These are phyloP conservation scores for Cheilosia soror DNA, from an alignment of 2,888 invertebrate species.

Conservation along the genomic window DNA sequence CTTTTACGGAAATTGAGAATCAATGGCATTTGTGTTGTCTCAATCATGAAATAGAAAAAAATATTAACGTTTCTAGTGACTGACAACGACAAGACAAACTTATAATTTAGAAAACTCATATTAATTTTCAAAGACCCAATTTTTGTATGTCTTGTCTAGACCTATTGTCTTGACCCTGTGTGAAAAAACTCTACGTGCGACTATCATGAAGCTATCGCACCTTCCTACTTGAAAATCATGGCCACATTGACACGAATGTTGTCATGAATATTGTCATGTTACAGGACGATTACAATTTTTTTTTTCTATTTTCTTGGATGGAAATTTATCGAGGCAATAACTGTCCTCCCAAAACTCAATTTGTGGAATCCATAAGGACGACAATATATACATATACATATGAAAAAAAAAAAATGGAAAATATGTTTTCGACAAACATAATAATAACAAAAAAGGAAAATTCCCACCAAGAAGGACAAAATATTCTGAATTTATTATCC, in stretches of 20 bases:
- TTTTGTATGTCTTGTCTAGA: too few species aligned
- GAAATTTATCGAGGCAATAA: conserved; percentile 8
- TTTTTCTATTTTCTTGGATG: background rate
- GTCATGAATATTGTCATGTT: conserved; percentile 56
- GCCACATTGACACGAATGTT: conserved; percentile 30
- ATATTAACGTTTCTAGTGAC: too few species aligned
- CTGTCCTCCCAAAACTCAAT: conserved; percentile 35
- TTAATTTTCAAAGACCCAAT: too few species aligned
- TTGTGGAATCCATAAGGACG: conserved; percentile 15
- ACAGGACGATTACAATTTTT: conserved; percentile 11
- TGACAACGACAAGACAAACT: too few species aligned
- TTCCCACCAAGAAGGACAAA: conserved; percentile 8
- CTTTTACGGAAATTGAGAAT: too few species aligned
- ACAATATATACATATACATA: too few species aligned
- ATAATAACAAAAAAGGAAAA: background rate
- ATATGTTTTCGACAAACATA: conserved; percentile 11
- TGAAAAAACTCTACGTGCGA: background rate
- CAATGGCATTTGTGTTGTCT: too few species aligned
- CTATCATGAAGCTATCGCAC: background rate
- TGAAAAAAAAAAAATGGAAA: too few species aligned
- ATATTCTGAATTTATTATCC: conserved; percentile 38
- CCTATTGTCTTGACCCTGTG: background rate
- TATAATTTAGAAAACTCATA: too few species aligned
- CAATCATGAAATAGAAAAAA: too few species aligned
- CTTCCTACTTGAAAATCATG: conserved; percentile 17